Percentiles rank a stretch among this genome's conserved stretches.
These are phyloP conservation scores for Machimus atricapillus DNA, from an alignment of 2,888 invertebrate genomes.

Conservation along the genomic window DNA sequence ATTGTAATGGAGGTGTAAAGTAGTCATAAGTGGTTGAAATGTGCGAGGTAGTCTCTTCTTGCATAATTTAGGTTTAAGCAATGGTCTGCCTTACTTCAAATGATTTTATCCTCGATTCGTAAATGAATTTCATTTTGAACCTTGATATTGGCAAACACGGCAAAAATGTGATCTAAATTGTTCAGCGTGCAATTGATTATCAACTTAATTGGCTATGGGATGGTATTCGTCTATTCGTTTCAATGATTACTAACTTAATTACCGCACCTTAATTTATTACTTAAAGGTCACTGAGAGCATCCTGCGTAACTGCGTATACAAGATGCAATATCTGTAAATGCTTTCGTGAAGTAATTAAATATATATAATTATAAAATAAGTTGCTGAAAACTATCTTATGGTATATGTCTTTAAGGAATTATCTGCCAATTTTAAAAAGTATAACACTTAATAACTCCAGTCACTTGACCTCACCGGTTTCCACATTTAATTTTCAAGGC, in stretches of 20 bases:
- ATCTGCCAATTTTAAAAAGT: background rate
- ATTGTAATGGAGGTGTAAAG: background rate
- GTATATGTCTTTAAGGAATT: background rate
- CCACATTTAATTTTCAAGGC: background rate
- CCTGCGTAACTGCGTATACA: background rate
- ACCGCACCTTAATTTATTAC: background rate
- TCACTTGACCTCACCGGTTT: background rate
- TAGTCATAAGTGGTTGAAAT: background rate
- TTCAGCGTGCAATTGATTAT: background rate
- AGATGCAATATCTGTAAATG: background rate
- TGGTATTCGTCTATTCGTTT: background rate
- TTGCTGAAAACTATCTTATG: background rate
- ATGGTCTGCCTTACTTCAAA: background rate
- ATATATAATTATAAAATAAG: background rate
- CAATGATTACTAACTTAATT: background rate
- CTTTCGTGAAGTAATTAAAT: background rate
- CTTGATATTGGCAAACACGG: background rate
- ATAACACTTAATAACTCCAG: background rate
- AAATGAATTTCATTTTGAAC: background rate
- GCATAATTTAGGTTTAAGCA: background rate
- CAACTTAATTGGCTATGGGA: background rate
- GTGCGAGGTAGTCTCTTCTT: background rate
- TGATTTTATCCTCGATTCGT: background rate
- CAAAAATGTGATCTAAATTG: background rate
- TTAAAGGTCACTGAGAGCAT: background rate